Evolutionary conservation across 2,113 vertebrate species (phyloP), one percentile per base, ranked within the genome.

Genomic region (Seriola rivoliana): DNA sequence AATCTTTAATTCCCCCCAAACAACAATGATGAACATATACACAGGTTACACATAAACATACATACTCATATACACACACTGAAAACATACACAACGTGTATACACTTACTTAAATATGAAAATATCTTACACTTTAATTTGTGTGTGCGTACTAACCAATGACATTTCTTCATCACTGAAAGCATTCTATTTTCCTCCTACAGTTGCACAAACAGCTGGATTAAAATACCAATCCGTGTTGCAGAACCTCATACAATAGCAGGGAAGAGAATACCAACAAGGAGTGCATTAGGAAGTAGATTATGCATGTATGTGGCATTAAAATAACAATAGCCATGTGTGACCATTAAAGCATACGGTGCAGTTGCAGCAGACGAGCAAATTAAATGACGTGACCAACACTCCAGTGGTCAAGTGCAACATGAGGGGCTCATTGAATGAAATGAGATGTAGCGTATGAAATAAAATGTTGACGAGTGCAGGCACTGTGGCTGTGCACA

Each of bases 1-100:
- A 52, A 75, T 83, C 59, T 86, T 80, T 71, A 62, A 76, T 78
- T 85, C 54, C 42, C 44, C 71, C 65, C n/a, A 76, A 34, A 38
- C 34, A 71, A 81, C 48, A 79, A 32, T 79, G 4, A 76, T 42
- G 5, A 55, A 12, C 19, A 69, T 59, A 5, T 42, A 29, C 44
- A 40, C 42, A 72, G 36, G 62, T 74, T 72, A 23, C 32, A 79
- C 25, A 59, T 58, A 32, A 66, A 80, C 67, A 68, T 21, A 23
- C 14, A 66, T n/a, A 67, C 32, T 34, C 32, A 11, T 4, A 42
- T 3, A 65, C 50, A 55, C 40, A 74, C 25, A 46, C 14, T 62
- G 2, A 42, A 42, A 75, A 64, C n/a, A 44, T 42, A 79, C 12
- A 17, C 10, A 55, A 19, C 36, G 17, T 46, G 57, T 13, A 34